These are phyloP conservation scores for Epirrhoe alternata DNA, from an alignment of 2,888 invertebrate genomes.

Conservation along the genomic window DNA sequence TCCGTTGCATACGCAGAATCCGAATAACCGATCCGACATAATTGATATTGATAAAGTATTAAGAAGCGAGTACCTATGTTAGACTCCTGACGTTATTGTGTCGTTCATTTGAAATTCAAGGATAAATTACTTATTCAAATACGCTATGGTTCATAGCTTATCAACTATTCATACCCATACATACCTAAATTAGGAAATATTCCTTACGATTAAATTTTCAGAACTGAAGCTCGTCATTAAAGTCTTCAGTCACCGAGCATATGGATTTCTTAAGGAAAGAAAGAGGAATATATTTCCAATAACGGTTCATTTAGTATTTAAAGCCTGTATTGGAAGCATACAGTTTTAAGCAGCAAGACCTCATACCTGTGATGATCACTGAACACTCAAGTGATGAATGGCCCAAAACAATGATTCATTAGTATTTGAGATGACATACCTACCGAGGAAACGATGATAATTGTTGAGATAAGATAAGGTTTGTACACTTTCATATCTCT, in stretches of 20 bases:
- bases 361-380: too few relatives aligned
- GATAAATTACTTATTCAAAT: slow-evolving; percentile 24
- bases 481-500: slow-evolving; percentile 45
- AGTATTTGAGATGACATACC: slow-evolving; percentile 10
- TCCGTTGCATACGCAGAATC: background rate
- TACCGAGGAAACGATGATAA: slow-evolving; percentile 30
- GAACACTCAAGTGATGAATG: slow-evolving; percentile 4
- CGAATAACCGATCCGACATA: background rate
- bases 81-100: slow-evolving; percentile 7
- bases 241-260: too few relatives aligned
- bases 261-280: too few relatives aligned
- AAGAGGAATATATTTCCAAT: too few relatives aligned
- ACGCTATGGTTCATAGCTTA: slow-evolving; percentile 18
- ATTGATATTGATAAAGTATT: background rate
- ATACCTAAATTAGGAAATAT: background rate
- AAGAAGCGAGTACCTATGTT: background rate
- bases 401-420: slow-evolving; percentile 30
- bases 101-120: slow-evolving; percentile 36
- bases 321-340: too few relatives aligned
- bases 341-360: too few relatives aligned
- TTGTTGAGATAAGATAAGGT: slow-evolving; percentile 39
- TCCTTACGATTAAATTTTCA: background rate
- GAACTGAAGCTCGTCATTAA: too few relatives aligned
- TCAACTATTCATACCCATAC: slow-evolving; percentile 10
- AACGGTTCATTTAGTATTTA: too few relatives aligned